Evolutionary conservation across 1,140 invertebrate genomes (phyloP).

Genomic region (Nasonia longicornis): DNA sequence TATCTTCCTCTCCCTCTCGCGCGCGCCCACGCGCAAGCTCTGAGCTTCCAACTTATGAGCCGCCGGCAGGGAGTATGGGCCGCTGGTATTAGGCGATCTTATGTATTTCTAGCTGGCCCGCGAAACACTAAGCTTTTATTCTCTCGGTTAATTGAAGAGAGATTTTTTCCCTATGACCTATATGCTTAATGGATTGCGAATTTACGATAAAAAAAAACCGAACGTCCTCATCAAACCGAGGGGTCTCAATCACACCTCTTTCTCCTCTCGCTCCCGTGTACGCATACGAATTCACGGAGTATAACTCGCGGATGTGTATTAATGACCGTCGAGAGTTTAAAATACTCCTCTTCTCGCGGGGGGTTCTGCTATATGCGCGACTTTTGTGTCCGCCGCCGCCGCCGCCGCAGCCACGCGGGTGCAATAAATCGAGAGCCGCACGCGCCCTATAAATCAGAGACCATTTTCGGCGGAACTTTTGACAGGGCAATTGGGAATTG

Average conservation of each 20-base stretch:
- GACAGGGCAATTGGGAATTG: conserved; percentile 62
- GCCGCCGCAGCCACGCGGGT: conserved; percentile 18
- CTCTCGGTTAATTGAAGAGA: no score
- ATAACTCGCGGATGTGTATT: conserved; percentile 30
- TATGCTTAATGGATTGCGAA: no score
- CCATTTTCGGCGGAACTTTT: conserved; percentile 60
- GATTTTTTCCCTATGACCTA: no score
- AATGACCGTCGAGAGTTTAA: conserved; percentile 40
- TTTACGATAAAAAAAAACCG: no score
- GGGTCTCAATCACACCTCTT: no score
- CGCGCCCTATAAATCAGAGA: conserved; percentile 56
- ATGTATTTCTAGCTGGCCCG: background rate
- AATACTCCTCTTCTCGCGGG: conserved; percentile 34
- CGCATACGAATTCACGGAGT: background rate
- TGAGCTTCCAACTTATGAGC: conserved; percentile 2
- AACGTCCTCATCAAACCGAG: no score
- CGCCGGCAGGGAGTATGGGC: background rate
- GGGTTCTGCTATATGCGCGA: conserved; percentile 19
- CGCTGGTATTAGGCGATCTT: conserved; percentile 9
- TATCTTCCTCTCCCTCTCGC: background rate
- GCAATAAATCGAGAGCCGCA: conserved; percentile 52
- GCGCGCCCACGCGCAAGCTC: background rate
- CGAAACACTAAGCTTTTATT: background rate
- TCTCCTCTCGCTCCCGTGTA: background rate
- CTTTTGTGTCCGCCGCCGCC: conserved; percentile 46